Base-by-base conservation (phyloP, 2,888 invertebrate species). In the Pollenia amentaria region DNA sequence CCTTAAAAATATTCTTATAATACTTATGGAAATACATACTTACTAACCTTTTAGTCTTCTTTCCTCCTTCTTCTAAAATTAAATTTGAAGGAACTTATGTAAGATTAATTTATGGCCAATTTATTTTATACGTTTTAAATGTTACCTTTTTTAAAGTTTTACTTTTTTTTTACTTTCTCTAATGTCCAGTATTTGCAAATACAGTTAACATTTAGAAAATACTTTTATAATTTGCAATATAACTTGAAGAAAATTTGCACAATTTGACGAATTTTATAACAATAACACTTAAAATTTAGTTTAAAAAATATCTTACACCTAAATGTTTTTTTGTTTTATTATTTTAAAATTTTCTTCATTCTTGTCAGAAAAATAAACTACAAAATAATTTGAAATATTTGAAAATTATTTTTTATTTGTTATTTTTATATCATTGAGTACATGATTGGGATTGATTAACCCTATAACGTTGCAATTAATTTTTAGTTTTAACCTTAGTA, bases 231-330 rank as follows among this genome's bases (percentile, higher is more conserved):
- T 73, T 73, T 78, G 18, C 77, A 65, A 65, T 72, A 72, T 65
- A 42, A 67, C 73, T 60, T 10, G 53, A n/a, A 57, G 44, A 84
- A 16, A 70, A 67, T 84, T 84, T 67, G 60, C 73, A 73, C 78
- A 73, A 65, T 38, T 60, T 38, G 53, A 72, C 42, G 38, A 69
- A 48, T 75, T 79, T 79, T 73, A 44, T 44, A n/a, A 79, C 84
- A 84, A 78, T 46, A 21, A 84, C 67, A 84, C 78, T 84, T 75
- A 73, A 78, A 78, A 84, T 78, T 84, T 84, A 11, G 42, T n/a
- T 73, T n/a, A 48, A 46, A 76, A 69, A 65, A 11, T 57, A 16
- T 75, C 67, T 69, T 53, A 82, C 1, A 70, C 53, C 38, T 70
- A 76, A 51, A 18, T 12, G 10, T n/a, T 69, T 48, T 42, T 69